Evolutionary conservation across 2,797 vertebrate genomes (phyloP), one percentile per base, ranked within the genome.

Genomic region (Coracias cyanogaster): DNA sequence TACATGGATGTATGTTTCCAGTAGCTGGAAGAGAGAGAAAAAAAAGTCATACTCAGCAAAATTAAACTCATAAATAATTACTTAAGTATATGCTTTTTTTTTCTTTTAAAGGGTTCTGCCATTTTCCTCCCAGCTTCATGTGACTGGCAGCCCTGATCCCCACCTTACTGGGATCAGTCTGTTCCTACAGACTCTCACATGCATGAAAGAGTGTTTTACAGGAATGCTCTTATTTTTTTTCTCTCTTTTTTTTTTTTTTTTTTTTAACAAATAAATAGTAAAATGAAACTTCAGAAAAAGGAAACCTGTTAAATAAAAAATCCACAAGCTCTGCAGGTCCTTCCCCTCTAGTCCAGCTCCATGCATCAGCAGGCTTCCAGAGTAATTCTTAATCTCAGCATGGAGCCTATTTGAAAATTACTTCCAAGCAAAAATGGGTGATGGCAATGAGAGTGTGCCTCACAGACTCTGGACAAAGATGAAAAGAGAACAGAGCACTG

Each of bases 381-480:
- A 52, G 16, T 35, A 82, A 93, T 84, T 93, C 86, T 80, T 94
- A 52, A 74, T 77, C 82, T 88, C 7, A 2, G 43, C 77, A 82
- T 0, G 8, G 24, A 57, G 22, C 48, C 66, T 73, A 10, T 91
- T 90, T 86, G 77, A 90, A 94, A 94, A 88, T 64, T 3, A 3
- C 43, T 94, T 94, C 66, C 93, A 94, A 95, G 85, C 16, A 94
- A 61, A 87, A 90, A 31, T 1, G 20, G 39, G 66, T 84, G 73
- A 84, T 51, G 60, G 48, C 46, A 62, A 20, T 51, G 16, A 81
- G 41, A 86, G 8, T 48, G 18, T 91, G 62, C 35, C 65, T 90
- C 10, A 3, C 37, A 90, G 69, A 26, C 31, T 52, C 52, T 86
- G 91, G 82, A 88, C 1, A 5, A 82, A 88, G 85, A 90, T 90